These are phyloP conservation scores for Sebastes hubbsi DNA, from an alignment of 2,797 vertebrate genomes.

Conservation along the genomic window DNA sequence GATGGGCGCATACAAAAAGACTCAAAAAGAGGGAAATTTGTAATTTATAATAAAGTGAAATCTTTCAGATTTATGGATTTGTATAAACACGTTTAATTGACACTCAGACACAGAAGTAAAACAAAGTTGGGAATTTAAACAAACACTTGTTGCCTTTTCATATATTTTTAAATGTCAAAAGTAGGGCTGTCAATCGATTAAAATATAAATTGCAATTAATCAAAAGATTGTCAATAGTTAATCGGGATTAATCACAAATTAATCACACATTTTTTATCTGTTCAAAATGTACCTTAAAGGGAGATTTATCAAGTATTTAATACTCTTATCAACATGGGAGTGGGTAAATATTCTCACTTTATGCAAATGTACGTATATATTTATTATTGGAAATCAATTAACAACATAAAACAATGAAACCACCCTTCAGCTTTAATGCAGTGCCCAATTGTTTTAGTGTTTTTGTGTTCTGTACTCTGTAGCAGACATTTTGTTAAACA, in stretches of 20 bases:
- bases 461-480: not conserved
- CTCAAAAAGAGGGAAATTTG: slow-evolving; percentile 28
- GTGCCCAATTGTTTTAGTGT: not conserved
- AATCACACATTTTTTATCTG: too few species aligned
- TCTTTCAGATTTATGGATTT: not conserved
- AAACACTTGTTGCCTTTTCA: not conserved
- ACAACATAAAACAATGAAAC: not conserved
- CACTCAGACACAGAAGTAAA: not conserved
- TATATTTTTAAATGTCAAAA: not conserved
- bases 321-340: too few species aligned
- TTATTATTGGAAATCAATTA: too few species aligned
- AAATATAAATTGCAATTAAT: too few species aligned
- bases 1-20: slow-evolving; percentile 19
- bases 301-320: too few species aligned
- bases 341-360: too few species aligned
- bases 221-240: too few species aligned
- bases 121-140: not conserved
- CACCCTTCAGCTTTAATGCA: not conserved
- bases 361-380: too few species aligned
- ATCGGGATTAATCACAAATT: too few species aligned
- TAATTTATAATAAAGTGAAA: slow-evolving; percentile 34
- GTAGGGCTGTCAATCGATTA: not conserved
- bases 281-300: too few species aligned
- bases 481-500: not conserved
- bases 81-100: not conserved